Conservation (phyloP, 1,140 invertebrate genomes). For the Drosophila pruinosa region DNA sequence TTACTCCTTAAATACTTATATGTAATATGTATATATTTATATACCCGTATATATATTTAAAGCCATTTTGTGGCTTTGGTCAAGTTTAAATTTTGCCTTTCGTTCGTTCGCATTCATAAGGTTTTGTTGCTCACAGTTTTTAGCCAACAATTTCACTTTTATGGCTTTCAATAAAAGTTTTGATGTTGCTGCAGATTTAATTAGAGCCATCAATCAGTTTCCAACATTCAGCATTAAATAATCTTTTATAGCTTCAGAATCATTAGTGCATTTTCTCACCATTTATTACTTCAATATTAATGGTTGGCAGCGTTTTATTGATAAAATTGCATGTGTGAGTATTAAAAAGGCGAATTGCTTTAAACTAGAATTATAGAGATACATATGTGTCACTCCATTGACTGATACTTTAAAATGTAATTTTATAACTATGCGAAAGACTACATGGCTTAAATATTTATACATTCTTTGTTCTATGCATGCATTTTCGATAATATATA, state of each 20-base stretch:
- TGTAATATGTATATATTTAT: slow-evolving; percentile 24
- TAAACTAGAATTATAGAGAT: too few relatives aligned
- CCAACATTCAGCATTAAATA: slow-evolving; percentile 50
- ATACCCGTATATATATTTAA: slow-evolving; percentile 42
- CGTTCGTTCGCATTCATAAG: neutral
- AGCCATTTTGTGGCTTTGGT: slow-evolving; percentile 56
- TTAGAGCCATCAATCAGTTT: slow-evolving; percentile 74
- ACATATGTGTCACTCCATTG: too few relatives aligned
- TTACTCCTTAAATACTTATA: neutral
- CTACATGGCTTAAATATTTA: too few relatives aligned
- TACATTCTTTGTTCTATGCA: too few relatives aligned
- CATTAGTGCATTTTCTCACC: slow-evolving; percentile 27
- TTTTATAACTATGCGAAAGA: too few relatives aligned
- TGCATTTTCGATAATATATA: too few relatives aligned
- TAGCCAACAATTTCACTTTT: slow-evolving; percentile 44
- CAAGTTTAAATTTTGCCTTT: slow-evolving; percentile 51
- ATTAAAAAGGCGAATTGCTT: neutral
- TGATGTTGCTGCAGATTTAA: slow-evolving; percentile 63
- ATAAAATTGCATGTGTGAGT: slow-evolving; percentile 1
- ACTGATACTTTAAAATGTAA: too few relatives aligned
- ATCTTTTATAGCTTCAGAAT: slow-evolving; percentile 57
- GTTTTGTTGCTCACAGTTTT: slow-evolving; percentile 10
- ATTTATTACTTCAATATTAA: slow-evolving; percentile 35
- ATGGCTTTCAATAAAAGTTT: slow-evolving; percentile 71
- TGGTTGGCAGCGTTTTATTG: slow-evolving; percentile 18